phyloP scores from a whole-genome alignment of 2,888 invertebrate species.

The Blomia tropicalis region DNA sequence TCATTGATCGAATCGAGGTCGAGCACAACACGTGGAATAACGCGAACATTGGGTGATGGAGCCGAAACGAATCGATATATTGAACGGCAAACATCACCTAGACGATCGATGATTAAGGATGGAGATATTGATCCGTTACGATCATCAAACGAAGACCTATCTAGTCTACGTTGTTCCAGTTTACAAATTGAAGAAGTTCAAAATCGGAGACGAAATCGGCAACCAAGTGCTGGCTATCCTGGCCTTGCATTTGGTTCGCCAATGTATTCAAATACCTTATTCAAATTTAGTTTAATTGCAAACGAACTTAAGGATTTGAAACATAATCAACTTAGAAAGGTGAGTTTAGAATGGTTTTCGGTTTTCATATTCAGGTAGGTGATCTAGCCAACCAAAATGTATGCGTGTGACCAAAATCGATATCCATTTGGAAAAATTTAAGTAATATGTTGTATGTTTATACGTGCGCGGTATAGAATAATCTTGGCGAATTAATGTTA shows the following conservation, averaged over 20 bases:
- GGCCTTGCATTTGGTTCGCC: slow-evolving; percentile 43
- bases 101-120: neutral
- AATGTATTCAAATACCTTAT: slow-evolving; percentile 87
- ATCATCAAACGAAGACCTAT: slow-evolving; percentile 39
- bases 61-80: neutral
- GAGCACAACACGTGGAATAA: neutral
- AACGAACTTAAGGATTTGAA: slow-evolving; percentile 95
- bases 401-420: no score
- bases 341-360: neutral
- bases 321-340: slow-evolving; percentile 88
- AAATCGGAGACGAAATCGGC: slow-evolving; percentile 26
- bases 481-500: no score
- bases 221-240: slow-evolving; percentile 31
- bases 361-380: no score
- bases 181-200: slow-evolving; percentile 65
- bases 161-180: slow-evolving; percentile 69
- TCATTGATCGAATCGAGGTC: neutral
- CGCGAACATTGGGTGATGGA: neutral
- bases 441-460: no score
- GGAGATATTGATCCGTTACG: no score
- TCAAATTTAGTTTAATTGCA: slow-evolving; percentile 90
- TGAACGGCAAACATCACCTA: neutral
- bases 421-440: no score
- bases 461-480: no score
- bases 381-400: no score